Base-by-base conservation (phyloP, 2,113 vertebrate genomes). In the Micronisus gabar region DNA sequence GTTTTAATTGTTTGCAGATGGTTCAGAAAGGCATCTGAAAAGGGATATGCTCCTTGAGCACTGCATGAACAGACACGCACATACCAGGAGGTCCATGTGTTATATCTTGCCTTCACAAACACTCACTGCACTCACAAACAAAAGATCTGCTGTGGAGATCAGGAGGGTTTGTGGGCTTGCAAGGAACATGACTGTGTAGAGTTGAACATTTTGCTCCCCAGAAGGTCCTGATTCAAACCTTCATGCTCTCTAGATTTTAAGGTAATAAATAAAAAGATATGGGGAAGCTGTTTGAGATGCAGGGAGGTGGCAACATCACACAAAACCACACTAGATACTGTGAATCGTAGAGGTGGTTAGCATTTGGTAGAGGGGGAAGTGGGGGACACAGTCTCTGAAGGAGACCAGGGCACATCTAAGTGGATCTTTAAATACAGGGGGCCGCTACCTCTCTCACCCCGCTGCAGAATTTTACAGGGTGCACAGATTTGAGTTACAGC, bases 1-100 rank as follows among this genome's bases (percentile, higher is more conserved):
- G 22, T 83, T 93, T 94, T 84, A 95, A 89, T 85, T 85, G n/a
- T 74, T 95, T 96, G 63, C 30, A 65, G 50, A 63, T 68, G 56
- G 76, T 82, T 95, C 45, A 79, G 88, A 75, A 96, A 81, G 66
- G 58, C 58, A 41, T 80, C 70, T 82, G 73, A 15, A 66, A 80
- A 86, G 30, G 45, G 38, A 12, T 9, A 6, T 0, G 0, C 30
- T 82, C 32, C 59, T 82, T 48, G 52, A 81, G 41, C 36, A 3
- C 15, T 56, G 47, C 6, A 7, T 13, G 15, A 52, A 13, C 43
- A 82, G 22, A 30, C 5, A 0, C 4, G 8, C 23, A 7, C 7
- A 1, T 75, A 20, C 45, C 43, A 50, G 30, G 53, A 61, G 23
- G 27, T 45, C 62, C 11, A 2, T 8, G 38, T 79, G 36, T 53